Percentiles rank a stretch among this genome's conserved stretches.
These are phyloP conservation scores for Molossus molossus DNA, from an alignment of 2,797 vertebrate species.

Conservation along the genomic window DNA sequence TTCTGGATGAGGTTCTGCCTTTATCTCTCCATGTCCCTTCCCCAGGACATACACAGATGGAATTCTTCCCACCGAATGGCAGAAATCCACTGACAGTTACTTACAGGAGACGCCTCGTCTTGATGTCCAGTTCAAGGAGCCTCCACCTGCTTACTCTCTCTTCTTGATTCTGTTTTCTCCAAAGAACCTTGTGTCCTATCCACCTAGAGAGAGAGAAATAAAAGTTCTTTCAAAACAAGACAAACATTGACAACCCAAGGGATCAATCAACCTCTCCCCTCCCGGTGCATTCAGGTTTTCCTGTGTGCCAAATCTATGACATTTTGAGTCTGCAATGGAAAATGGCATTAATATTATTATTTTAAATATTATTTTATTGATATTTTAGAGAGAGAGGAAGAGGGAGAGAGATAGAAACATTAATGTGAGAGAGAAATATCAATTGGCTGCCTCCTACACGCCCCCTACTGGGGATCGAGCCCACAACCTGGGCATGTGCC, in stretches of 20 bases:
- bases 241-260: background rate
- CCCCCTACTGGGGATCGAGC: too few species aligned
- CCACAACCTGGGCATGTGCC: too few species aligned
- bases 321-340: background rate
- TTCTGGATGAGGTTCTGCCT: background rate
- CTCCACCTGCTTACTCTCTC: background rate
- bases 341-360: background rate
- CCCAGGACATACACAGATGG: background rate
- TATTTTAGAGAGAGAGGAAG: too few species aligned
- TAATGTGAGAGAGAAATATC: too few species aligned
- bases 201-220: background rate
- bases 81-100: background rate
- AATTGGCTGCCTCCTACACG: too few species aligned
- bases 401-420: too few species aligned
- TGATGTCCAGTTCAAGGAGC: background rate
- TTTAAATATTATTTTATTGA: too few species aligned
- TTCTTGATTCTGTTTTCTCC: background rate
- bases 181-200: background rate
- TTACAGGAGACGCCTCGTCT: background rate
- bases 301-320: fast-evolving
- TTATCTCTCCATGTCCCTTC: background rate
- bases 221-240: constrained; percentile 27
- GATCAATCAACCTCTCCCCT: too few species aligned
- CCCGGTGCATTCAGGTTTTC: background rate
- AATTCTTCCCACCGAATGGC: background rate